Evolutionary conservation across 2,888 invertebrate species (phyloP), one percentile per base, ranked within the genome.

Genomic region (Phortica magna): DNA sequence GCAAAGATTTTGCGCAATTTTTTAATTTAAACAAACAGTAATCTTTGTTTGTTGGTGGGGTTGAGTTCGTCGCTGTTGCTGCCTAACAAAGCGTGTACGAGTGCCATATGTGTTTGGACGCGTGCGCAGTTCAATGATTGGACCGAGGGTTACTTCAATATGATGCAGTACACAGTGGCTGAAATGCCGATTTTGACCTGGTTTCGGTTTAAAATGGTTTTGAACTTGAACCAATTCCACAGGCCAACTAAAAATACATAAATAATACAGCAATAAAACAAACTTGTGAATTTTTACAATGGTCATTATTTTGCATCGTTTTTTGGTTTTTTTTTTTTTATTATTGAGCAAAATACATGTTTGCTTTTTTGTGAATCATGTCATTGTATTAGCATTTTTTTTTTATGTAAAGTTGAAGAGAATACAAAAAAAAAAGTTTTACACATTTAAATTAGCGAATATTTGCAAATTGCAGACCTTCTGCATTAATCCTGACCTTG

Each of bases 181-280:
- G 4, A 2, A 41, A 14, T 9, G 19, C 42, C 12, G 65, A 19
- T 48, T 73, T 72, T 88, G 88, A 87, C 87, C 87, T 82, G 82
- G 85, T 87, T 85, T 85, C 65, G 41, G 77, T 7, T 61, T 7
- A 19, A 71, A 78, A 82, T 73, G 77, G 43, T 78, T 82, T 81
- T 86, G 85, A 86, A 86, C 85, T 86, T 86, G 85, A 86, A 88
- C 85, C 79, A 84, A 87, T 81, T 86, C 64, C 64, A 82, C 79
- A 53, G 73, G 22, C 43, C 22, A 55, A 55, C 70, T 61, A 75
- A 79, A 73, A 53, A 59, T 39, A 65, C 68, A 67, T 6, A 76
- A 76, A 76, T 75, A 75, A 78, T 78, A 67, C 7, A 9, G 31
- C 6, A 64, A 39, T 39, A 22, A 64, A 14, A 31, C 42, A 42